Evolutionary conservation across 2,113 vertebrate genomes (phyloP), one percentile per base, ranked within the genome.

Genomic region (Periophthalmodon schlosseri): DNA sequence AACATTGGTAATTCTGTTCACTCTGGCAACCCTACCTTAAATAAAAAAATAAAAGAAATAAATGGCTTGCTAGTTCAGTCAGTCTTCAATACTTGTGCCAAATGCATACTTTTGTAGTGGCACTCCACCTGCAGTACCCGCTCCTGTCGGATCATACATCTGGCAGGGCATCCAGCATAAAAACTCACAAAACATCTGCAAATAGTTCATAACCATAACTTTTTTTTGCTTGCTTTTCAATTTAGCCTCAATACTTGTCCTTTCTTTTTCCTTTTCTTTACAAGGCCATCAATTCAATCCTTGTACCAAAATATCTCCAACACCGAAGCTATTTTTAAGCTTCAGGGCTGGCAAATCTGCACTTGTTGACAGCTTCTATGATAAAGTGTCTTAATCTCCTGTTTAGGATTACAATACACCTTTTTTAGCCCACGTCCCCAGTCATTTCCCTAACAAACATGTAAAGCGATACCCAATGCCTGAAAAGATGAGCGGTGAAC

Each of bases 371-470:
- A 65, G 63, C 33, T 44, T 10, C 63, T 21, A 44, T 21, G 63
- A 65, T 39, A 65, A 65, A 65, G 36, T 44, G 63, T 65, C 36
- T 65, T 65, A 65, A 65, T 65, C 63, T n/a, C 8, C 8, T 65
- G 63, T 65, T 65, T 65, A 39, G 34, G 34, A 65, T 65, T 65
- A 65, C 63, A 65, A 65, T 39, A 21, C 20, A 65, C 63, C 33
- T 60, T 57, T 64, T 39, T 64, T 36, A 18, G 28, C 7, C 18
- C 5, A 0, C 15, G 20, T 44, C 63, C 36, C 11, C 33, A 11
- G 34, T 9, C 63, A 44, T 39, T 65, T 28, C 24, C 23, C 57
- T n/a, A 39, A 44, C 34, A 44, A 34, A 39, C 34, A 65, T 20
- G 63, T 65, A 65, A 65, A 39, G 6, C 9, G 63, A 65, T 44